Conservation (phyloP, 2,797 vertebrate genomes). For the Australoheros facetus region DNA sequence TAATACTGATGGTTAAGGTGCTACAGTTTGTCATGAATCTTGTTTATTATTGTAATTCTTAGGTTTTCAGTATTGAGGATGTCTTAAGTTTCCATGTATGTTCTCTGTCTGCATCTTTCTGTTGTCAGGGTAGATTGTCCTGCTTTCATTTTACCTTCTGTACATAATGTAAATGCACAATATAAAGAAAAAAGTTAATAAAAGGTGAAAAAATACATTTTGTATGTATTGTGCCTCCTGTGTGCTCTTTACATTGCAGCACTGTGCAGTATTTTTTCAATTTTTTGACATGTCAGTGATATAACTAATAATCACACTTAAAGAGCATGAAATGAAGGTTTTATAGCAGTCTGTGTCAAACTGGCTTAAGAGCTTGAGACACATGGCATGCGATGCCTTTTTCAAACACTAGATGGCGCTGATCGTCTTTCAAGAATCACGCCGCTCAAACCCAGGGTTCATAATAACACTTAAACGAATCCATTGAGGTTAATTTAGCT, state of each 20-base stretch:
- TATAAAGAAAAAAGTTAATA: too few species aligned
- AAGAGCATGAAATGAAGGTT: background rate
- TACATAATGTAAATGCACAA: too few species aligned
- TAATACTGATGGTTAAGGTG: too few species aligned
- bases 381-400: background rate
- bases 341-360: background rate
- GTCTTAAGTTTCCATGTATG: too few species aligned
- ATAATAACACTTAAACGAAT: background rate
- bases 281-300: fast-evolving
- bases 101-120: too few species aligned
- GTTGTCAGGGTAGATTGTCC: too few species aligned
- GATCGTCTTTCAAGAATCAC: background rate
- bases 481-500: background rate
- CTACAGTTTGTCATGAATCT: too few species aligned
- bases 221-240: background rate
- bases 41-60: too few species aligned
- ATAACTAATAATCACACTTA: background rate
- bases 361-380: background rate
- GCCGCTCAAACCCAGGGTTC: background rate
- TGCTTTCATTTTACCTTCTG: too few species aligned
- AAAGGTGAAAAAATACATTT: background rate
- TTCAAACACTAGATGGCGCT: background rate
- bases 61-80: too few species aligned
- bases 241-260: background rate
- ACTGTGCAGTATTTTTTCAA: background rate